These are phyloP conservation scores for Argyresthia goedartella DNA, from an alignment of 2,888 invertebrate genomes.

Conservation along the genomic window DNA sequence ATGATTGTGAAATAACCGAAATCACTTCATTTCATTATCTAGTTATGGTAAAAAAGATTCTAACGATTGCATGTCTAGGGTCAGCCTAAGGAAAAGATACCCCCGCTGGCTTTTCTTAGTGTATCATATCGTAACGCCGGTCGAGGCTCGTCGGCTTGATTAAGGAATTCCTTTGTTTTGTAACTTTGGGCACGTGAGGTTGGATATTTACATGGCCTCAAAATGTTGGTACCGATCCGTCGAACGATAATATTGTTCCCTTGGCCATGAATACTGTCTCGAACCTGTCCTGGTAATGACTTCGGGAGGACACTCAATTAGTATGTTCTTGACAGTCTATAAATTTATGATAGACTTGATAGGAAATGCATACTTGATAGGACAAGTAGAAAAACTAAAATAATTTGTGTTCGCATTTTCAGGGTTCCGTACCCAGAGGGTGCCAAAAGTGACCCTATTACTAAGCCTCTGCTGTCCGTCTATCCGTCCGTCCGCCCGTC, in stretches of 20 bases:
- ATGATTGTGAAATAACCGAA: no score
- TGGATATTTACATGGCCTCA: constrained; percentile 1
- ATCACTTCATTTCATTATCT: no score
- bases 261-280: not conserved
- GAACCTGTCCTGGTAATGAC: not conserved
- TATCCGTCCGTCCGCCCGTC: no score
- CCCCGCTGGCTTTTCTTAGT: constrained; percentile 16
- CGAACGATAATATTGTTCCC: not conserved
- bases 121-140: constrained; percentile 15
- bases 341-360: not conserved
- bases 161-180: constrained; percentile 56
- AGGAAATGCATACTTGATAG: no score
- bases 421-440: no score
- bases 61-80: no score
- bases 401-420: no score
- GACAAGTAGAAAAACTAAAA: no score
- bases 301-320: not conserved
- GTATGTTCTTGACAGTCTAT: not conserved
- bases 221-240: not conserved
- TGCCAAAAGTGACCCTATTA: no score
- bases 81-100: constrained; percentile 11
- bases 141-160: constrained; percentile 33
- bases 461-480: no score
- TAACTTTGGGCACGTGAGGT: constrained; percentile 14
- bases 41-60: no score